Evolutionary conservation across 1,140 invertebrate species (phyloP).

Genomic region (Hyles euphorbiae): DNA sequence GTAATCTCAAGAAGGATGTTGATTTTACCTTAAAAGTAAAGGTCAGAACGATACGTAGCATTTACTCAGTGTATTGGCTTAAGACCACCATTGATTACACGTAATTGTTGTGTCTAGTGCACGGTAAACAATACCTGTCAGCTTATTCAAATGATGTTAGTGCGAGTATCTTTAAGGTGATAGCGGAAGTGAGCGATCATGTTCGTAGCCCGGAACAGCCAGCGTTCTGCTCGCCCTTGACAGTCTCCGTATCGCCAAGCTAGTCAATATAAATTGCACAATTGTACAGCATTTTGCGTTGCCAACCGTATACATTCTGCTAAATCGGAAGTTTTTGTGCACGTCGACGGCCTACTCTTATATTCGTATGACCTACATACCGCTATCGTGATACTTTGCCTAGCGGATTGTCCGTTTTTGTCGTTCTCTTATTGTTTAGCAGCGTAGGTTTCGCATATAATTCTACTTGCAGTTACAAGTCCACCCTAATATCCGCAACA

Average conservation of each 20-base stretch:
- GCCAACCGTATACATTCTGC: background rate
- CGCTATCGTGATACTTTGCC: constrained; percentile 14
- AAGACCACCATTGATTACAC: background rate
- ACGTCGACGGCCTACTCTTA: constrained; percentile 20
- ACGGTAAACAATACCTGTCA: too few species aligned
- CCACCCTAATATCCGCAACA: too few species aligned
- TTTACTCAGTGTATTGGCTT: too few species aligned
- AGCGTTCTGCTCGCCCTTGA: background rate
- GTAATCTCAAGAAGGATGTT: constrained; percentile 1
- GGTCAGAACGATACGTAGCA: background rate
- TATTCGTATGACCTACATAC: constrained; percentile 24
- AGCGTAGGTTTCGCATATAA: too few species aligned
- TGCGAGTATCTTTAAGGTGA: constrained; percentile 28
- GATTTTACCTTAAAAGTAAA: constrained; percentile 4
- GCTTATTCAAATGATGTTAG: constrained; percentile 11
- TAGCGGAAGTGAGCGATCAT: constrained; percentile 25
- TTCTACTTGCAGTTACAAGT: too few species aligned
- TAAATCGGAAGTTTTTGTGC: too few species aligned
- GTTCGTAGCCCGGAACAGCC: background rate
- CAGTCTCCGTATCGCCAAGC: background rate
- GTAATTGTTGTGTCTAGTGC: constrained; percentile 1
- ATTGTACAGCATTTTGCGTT: background rate
- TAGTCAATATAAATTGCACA: background rate
- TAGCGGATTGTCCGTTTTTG: too few species aligned
- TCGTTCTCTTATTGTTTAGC: too few species aligned